Percentiles rank a stretch among this genome's conserved stretches.
Evolutionary conservation across 2,797 vertebrate species (phyloP).

Genomic region (Erethizon dorsatum): DNA sequence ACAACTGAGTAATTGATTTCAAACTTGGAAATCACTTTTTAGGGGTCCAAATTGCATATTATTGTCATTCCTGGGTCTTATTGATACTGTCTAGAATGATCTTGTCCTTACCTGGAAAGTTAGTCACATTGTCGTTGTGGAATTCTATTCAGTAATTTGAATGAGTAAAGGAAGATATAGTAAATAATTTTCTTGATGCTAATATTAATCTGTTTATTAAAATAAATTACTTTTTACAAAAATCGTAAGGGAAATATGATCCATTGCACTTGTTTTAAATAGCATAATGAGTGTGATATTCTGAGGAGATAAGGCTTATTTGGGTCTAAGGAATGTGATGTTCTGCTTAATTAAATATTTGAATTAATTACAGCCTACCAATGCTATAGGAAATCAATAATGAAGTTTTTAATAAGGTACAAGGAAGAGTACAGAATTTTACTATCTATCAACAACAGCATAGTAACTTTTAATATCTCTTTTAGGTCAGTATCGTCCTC

Average conservation of each 20-base stretch:
- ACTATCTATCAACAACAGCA: not conserved
- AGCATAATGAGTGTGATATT: not conserved
- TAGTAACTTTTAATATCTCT: not conserved
- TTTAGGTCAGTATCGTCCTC: not conserved
- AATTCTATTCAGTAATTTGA: not conserved
- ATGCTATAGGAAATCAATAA: not conserved
- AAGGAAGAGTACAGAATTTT: not conserved
- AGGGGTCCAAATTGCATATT: not conserved
- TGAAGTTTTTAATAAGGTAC: not conserved
- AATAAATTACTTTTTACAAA: conserved; percentile 5
- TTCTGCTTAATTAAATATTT: conserved; percentile 18
- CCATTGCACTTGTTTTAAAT: not conserved
- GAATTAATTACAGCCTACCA: not conserved
- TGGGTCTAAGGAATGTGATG: not conserved
- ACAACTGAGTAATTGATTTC: conserved; percentile 48
- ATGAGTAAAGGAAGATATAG: not conserved
- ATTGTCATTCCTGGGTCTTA: not conserved
- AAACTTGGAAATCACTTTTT: conserved; percentile 70
- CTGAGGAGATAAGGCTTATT: not conserved
- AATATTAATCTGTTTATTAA: not conserved
- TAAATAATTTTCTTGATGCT: not conserved
- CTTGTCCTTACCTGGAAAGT: not conserved
- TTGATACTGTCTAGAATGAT: not conserved
- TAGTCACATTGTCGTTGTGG: not conserved
- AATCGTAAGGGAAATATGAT: not conserved